These are phyloP conservation scores for Erythrolamprus reginae DNA, from an alignment of 2,113 vertebrate species.

Conservation along the genomic window DNA sequence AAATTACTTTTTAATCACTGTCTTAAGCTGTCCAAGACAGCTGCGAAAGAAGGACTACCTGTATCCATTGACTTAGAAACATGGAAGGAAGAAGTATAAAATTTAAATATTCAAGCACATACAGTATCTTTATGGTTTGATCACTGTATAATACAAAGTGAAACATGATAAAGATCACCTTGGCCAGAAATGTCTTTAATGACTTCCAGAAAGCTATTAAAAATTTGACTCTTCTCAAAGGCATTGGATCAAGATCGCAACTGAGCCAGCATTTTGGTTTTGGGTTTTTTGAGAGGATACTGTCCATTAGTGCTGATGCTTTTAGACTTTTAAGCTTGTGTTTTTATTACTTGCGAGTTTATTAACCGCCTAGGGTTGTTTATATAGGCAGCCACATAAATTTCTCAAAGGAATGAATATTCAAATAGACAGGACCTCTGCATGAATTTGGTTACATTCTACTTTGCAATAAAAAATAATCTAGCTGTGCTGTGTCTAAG, in stretches of 20 bases:
- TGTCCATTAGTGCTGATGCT: background rate
- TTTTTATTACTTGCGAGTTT: background rate
- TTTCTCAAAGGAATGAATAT: background rate
- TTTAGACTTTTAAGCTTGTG: background rate
- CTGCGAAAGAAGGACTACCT: background rate
- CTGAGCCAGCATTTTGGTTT: background rate
- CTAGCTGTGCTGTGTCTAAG: background rate
- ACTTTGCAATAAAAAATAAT: background rate
- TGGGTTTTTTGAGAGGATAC: background rate
- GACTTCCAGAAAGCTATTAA: background rate
- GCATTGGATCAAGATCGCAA: background rate
- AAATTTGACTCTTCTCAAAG: background rate
- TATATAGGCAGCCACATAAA: background rate
- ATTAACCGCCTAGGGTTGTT: background rate
- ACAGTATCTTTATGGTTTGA: background rate
- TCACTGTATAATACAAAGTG: background rate
- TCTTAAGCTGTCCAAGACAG: background rate
- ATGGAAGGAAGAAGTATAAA: background rate
- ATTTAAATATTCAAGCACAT: background rate
- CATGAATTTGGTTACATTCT: background rate
- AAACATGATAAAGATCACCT: background rate
- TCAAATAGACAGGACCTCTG: background rate
- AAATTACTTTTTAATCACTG: background rate
- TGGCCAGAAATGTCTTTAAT: background rate
- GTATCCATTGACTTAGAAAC: background rate